Conservation (phyloP, 2,113 vertebrate species). For the Zeus faber region DNA sequence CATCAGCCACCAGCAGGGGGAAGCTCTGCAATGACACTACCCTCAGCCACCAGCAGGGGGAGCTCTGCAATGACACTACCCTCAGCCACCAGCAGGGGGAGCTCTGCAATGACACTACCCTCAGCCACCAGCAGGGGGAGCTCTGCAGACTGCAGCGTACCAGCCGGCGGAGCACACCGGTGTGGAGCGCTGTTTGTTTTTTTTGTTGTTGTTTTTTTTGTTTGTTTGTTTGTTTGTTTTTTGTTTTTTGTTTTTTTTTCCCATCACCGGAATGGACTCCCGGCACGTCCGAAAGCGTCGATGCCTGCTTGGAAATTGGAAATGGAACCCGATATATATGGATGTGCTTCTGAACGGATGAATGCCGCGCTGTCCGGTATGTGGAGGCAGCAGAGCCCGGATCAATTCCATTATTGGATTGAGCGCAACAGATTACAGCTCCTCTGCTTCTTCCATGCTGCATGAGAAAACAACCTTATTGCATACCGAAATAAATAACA, state of each 20-base stretch:
- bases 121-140: too few species aligned
- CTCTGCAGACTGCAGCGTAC: too few species aligned
- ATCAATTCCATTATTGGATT: slow-evolving; percentile 78
- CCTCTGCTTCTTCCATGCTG: slow-evolving; percentile 38
- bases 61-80: too few species aligned
- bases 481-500: slow-evolving; percentile 13
- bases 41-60: slow-evolving; percentile 32
- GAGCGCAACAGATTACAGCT: slow-evolving; percentile 67
- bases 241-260: too few species aligned
- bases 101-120: too few species aligned
- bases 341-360: background rate
- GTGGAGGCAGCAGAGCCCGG: slow-evolving; percentile 49
- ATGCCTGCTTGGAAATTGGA: background rate
- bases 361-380: slow-evolving; percentile 16
- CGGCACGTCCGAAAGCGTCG: background rate
- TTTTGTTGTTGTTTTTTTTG: too few species aligned
- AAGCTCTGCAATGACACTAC: slow-evolving; percentile 10
- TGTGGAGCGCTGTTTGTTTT: too few species aligned
- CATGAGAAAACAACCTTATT: slow-evolving; percentile 37
- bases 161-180: too few species aligned
- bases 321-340: slow-evolving; percentile 1
- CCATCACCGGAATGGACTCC: background rate
- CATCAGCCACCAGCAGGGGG: slow-evolving; percentile 25
- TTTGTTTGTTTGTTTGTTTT: too few species aligned
- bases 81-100: too few species aligned